Conservation (phyloP, 2,888 invertebrate species). For the Iphiclides podalirius region DNA sequence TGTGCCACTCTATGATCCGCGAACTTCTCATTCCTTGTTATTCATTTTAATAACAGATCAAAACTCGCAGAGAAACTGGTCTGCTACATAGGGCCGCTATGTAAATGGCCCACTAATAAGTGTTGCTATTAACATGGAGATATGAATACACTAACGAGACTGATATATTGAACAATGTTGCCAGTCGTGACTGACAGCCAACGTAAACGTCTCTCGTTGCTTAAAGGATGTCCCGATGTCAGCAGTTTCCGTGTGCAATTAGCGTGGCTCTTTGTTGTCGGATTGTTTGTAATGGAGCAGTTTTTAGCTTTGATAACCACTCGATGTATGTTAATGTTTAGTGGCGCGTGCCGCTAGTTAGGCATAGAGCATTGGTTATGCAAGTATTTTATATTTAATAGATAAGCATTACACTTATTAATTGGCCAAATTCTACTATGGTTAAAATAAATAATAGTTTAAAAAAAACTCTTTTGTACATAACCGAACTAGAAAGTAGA, state of each 20-base stretch:
- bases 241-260: background rate
- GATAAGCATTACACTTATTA: no score
- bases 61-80: slow-evolving; percentile 4
- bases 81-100: slow-evolving; percentile 4
- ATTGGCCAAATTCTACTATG: no score
- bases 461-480: no score
- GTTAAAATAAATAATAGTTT: no score
- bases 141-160: slow-evolving; percentile 53
- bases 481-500: no score
- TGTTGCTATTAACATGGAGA: slow-evolving; percentile 48
- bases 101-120: slow-evolving; percentile 33
- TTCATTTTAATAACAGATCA: slow-evolving; percentile 16
- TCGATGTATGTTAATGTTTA: background rate
- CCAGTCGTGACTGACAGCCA: slow-evolving; percentile 47
- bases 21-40: background rate
- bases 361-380: no score
- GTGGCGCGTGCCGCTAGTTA: no score
- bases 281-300: background rate
- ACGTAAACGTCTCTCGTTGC: slow-evolving; percentile 16
- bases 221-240: slow-evolving; percentile 4
- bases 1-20: background rate
- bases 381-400: no score
- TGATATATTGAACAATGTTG: slow-evolving; percentile 45
- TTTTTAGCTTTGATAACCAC: background rate
- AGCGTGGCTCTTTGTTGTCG: slow-evolving; percentile 5